Conservation (phyloP, 1,140 invertebrate genomes). For the Tetragonula clypearis region DNA sequence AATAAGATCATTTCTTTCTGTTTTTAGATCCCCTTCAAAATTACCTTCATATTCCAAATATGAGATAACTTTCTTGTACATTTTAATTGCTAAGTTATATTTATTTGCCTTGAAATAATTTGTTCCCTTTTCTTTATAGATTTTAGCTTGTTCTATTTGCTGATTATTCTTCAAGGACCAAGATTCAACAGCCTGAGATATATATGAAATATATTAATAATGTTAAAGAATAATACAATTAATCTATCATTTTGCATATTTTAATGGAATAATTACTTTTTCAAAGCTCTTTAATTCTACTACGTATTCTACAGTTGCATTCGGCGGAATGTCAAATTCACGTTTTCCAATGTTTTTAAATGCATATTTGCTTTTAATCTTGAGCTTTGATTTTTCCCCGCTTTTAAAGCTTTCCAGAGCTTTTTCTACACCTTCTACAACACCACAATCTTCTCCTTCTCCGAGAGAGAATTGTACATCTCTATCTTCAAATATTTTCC, state of each 20-base stretch:
- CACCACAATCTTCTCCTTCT: slow-evolving; percentile 88
- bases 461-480: slow-evolving; percentile 93
- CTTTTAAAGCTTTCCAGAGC: slow-evolving; percentile 92
- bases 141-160: slow-evolving; percentile 90
- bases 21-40: slow-evolving; percentile 67
- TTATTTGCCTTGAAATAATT: slow-evolving; percentile 93
- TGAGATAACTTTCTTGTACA: slow-evolving; percentile 89
- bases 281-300: slow-evolving; percentile 93
- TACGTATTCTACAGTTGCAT: slow-evolving; percentile 91
- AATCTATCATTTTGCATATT: slow-evolving; percentile 16
- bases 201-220: slow-evolving; percentile 22
- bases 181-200: slow-evolving; percentile 85
- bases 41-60: slow-evolving; percentile 82
- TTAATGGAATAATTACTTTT: slow-evolving; percentile 83
- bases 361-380: slow-evolving; percentile 90
- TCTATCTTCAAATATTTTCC: slow-evolving; percentile 88
- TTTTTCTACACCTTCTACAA: slow-evolving; percentile 93
- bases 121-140: slow-evolving; percentile 95
- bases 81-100: slow-evolving; percentile 90
- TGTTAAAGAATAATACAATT: slow-evolving; percentile 22
- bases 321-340: slow-evolving; percentile 89
- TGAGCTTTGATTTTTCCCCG: slow-evolving; percentile 90
- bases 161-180: slow-evolving; percentile 92
- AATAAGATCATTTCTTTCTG: slow-evolving; percentile 84
- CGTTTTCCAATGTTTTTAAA: slow-evolving; percentile 89